Evolutionary conservation across 2,888 invertebrate species (phyloP).

Genomic region (Apamea monoglypha): DNA sequence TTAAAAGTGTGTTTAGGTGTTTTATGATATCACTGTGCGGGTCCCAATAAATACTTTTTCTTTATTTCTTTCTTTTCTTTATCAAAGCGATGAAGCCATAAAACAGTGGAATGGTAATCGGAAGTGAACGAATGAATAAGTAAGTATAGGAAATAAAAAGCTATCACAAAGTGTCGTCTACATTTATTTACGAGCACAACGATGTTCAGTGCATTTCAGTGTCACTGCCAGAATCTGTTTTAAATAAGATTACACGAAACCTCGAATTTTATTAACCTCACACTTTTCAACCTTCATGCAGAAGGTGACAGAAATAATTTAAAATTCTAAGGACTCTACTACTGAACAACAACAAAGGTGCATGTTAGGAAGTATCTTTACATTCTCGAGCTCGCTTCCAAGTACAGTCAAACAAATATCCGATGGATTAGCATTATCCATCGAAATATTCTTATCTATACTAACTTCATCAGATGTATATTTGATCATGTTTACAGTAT

Average conservation of each 20-base stretch:
- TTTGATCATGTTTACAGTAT: constrained; percentile 41
- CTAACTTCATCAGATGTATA: constrained; percentile 7
- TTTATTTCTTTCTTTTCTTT: neutral
- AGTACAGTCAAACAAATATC: constrained; percentile 14
- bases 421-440: constrained; percentile 21
- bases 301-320: constrained; percentile 46
- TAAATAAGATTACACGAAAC: constrained; percentile 35
- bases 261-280: constrained; percentile 48
- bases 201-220: constrained; percentile 23
- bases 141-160: constrained; percentile 20
- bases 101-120: constrained; percentile 2
- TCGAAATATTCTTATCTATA: constrained; percentile 34
- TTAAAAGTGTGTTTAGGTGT: neutral
- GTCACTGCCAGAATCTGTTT: constrained; percentile 46
- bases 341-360: constrained; percentile 14
- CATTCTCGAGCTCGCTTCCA: constrained; percentile 4
- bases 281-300: constrained; percentile 37
- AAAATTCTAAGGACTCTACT: constrained; percentile 43
- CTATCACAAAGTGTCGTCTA: constrained; percentile 4
- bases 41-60: neutral
- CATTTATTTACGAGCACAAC: constrained; percentile 14
- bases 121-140: constrained; percentile 16
- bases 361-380: constrained; percentile 2
- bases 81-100: neutral
- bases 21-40: neutral